Base-by-base conservation (phyloP, 1,140 invertebrate genomes). In the Macrobrachium nipponense region DNA sequence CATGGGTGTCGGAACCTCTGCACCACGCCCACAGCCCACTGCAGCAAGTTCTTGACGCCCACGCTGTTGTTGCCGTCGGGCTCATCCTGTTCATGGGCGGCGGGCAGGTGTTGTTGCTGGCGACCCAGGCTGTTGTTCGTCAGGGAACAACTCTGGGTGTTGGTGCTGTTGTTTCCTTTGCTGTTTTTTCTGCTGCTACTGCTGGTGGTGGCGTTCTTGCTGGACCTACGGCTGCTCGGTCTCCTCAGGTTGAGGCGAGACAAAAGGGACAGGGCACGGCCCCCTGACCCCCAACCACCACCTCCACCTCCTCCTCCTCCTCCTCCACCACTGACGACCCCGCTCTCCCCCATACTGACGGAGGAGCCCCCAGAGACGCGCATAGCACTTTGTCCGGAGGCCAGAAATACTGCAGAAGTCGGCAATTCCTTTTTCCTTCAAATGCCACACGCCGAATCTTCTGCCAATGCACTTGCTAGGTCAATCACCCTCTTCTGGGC, bases 11-110 rank as follows among this genome's bases (percentile, higher is more conserved):
- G 18, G 61, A 85, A 68, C 62, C 59, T 68, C 62, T 85, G 83
- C 44, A 85, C 76, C 0, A 85, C 76, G 51, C 83, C 83, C 58
- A 72, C 83, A 62, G 83, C 83, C 83, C 83, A 85, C 83, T 85
- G 83, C 58, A 85, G 77, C 8, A 85, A 27, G 51, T 78, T 85
- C 64, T 85, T 85, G 12, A 85, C 83, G 23, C 83, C 83, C 76
- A 85, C 62, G 11, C 20, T 44, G 58, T 36, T 64, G 43, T 20
- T 59, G 43, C 61, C 73, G 61, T 68, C 73, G 36, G 14, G 70
- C 44, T 77, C 82, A 14, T 77, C 62, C 62, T 18, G 36, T 75
- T 84, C 82, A 20, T 84, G 82, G 60, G 82, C 18, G 43, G 83
- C 83, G 18, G 66, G 11, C 14, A 85, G 83, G 58, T 70, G 75